phyloP scores from a whole-genome alignment of 2,888 invertebrate genomes.

The Euspilapteryx auroguttella region DNA sequence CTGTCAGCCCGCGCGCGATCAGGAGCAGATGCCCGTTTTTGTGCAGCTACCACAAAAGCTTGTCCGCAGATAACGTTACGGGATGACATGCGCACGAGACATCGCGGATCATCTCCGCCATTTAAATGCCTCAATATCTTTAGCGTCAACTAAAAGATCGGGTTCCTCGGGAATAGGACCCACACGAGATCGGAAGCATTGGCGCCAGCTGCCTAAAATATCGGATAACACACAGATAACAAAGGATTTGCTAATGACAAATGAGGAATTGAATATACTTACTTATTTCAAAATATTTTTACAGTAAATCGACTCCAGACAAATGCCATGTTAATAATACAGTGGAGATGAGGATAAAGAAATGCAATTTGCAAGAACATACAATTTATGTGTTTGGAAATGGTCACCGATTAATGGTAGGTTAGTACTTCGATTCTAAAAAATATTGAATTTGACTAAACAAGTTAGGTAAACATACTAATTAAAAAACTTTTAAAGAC shows the following conservation, averaged over 20 bases:
- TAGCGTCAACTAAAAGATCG: conserved; percentile 51
- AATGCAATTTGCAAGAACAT: no score
- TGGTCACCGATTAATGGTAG: no score
- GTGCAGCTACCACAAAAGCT: conserved; percentile 38
- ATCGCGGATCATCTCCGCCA: conserved; percentile 26
- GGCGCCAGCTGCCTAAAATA: conserved; percentile 51
- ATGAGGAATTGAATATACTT: conserved; percentile 27
- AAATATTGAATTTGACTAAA: no score
- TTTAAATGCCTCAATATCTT: conserved; percentile 40
- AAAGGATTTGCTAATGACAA: conserved; percentile 44
- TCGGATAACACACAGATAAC: conserved; percentile 39
- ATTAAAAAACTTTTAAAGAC: no score
- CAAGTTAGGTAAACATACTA: no score
- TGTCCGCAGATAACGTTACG: conserved; percentile 29
- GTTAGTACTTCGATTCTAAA: no score
- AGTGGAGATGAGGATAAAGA: no score
- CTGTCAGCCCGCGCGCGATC: no score
- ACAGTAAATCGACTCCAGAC: conserved; percentile 49
- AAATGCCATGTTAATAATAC: conserved; percentile 27
- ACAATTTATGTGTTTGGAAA: no score
- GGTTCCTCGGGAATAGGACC: conserved; percentile 33
- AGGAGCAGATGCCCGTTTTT: conserved; percentile 35
- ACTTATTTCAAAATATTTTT: conserved; percentile 41
- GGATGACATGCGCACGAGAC: conserved; percentile 47
- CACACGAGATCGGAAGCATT: conserved; percentile 39